Conservation (phyloP, 2,113 vertebrate species). For the Perca schrenkii region DNA sequence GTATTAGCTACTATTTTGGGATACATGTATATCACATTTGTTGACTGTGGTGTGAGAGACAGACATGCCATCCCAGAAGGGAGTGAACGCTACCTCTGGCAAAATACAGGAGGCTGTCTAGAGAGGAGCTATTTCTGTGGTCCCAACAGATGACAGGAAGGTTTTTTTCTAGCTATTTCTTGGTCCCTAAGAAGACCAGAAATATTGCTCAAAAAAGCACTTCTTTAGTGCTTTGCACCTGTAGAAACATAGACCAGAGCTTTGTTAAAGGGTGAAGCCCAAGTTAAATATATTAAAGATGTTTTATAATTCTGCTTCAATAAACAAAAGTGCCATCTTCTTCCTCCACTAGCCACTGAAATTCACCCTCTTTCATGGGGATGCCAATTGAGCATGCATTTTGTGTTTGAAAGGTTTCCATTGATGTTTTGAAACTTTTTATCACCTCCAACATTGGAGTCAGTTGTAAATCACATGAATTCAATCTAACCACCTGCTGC, state of each 20-base stretch:
- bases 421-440: background rate
- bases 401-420: background rate
- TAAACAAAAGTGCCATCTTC: no score
- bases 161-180: slow-evolving; percentile 1
- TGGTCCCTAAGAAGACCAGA: background rate
- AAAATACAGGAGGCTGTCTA: background rate
- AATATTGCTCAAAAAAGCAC: background rate
- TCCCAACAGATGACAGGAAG: background rate
- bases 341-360: no score
- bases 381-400: background rate
- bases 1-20: background rate
- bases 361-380: background rate
- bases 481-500: background rate
- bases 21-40: background rate
- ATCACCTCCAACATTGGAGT: background rate
- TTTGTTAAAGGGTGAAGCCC: background rate
- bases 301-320: no score
- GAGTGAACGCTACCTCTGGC: background rate
- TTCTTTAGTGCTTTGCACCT: background rate
- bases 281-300: background rate
- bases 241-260: background rate
- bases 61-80: background rate
- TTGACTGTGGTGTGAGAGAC: background rate
- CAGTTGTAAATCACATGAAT: background rate
- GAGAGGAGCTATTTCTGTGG: background rate